Conservation (phyloP, 2,888 invertebrate species). For the Drosophila koepferae region DNA sequence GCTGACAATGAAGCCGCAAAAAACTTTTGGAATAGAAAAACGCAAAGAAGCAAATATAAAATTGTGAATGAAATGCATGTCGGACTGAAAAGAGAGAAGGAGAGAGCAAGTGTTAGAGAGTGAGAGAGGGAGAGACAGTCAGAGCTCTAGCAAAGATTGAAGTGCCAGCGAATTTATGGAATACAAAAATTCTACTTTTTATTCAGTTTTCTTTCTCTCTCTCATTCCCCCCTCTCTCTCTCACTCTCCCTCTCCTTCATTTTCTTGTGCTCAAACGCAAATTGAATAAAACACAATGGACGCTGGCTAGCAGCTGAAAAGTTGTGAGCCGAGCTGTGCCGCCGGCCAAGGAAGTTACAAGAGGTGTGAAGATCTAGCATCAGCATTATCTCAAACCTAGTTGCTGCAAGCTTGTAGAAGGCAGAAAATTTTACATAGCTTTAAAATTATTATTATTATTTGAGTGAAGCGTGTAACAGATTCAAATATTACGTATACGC, state of each 20-base stretch:
- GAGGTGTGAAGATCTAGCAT: constrained; percentile 24
- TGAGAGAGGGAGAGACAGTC: background rate
- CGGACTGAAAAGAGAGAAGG: constrained; percentile 42
- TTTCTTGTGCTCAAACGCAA: constrained; percentile 55
- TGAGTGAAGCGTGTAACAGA: background rate
- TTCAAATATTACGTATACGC: constrained; percentile 5
- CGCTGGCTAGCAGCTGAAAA: constrained; percentile 29
- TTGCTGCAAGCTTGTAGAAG: constrained; percentile 40
- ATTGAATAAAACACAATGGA: constrained; percentile 78
- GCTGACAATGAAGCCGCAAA: constrained; percentile 78
- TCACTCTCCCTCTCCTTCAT: background rate
- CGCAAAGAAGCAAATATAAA: constrained; percentile 14
- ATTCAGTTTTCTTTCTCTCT: too few relatives aligned
- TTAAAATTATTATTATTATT: background rate
- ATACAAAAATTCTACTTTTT: constrained; percentile 53
- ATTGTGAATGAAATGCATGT: constrained; percentile 66
- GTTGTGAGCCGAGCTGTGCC: constrained; percentile 24
- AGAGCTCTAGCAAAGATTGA: constrained; percentile 55
- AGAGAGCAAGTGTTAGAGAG: background rate
- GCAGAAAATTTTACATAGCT: constrained; percentile 19
- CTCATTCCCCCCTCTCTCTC: background rate
- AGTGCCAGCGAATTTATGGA: constrained; percentile 79
- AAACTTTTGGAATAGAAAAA: constrained; percentile 46
- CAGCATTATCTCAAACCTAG: constrained; percentile 40
- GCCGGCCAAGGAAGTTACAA: constrained; percentile 33